These are phyloP conservation scores for Amia ocellicauda DNA, from an alignment of 2,113 vertebrate species.

Conservation along the genomic window DNA sequence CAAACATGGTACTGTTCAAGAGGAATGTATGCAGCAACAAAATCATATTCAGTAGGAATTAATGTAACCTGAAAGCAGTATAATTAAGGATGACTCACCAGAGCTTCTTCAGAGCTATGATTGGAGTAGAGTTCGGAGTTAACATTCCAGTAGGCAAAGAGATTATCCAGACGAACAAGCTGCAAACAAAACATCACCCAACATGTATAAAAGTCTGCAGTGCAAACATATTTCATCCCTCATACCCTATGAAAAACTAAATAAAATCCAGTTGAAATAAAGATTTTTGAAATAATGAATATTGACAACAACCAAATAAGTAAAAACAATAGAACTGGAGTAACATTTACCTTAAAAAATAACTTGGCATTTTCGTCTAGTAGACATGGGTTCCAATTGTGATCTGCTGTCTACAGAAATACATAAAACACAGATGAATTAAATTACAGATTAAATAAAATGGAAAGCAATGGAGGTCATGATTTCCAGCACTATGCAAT, in stretches of 20 bases:
- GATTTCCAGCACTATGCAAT: too few species aligned
- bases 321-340: too few species aligned
- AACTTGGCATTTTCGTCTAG: conserved; percentile 86
- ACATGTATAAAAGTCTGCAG: conserved; percentile 13
- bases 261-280: too few species aligned
- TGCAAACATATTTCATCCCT: too few species aligned
- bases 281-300: too few species aligned
- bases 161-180: conserved; percentile 86
- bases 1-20: too few species aligned
- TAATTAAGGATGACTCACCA: conserved; percentile 75
- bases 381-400: conserved; percentile 88
- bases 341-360: conserved; percentile 97
- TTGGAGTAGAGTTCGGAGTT: conserved; percentile 85
- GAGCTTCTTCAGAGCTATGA: conserved; percentile 66
- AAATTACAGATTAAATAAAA: not conserved
- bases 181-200: conserved; percentile 50
- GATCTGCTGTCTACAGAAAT: conserved; percentile 80
- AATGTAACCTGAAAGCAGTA: not conserved
- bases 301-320: too few species aligned
- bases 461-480: too few species aligned
- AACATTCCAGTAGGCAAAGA: conserved; percentile 98
- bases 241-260: too few species aligned
- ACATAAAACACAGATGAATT: conserved; percentile 12
- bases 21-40: too few species aligned
- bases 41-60: too few species aligned